These are phyloP conservation scores for Allobates femoralis DNA, from an alignment of 2,797 vertebrate species.

Conservation along the genomic window DNA sequence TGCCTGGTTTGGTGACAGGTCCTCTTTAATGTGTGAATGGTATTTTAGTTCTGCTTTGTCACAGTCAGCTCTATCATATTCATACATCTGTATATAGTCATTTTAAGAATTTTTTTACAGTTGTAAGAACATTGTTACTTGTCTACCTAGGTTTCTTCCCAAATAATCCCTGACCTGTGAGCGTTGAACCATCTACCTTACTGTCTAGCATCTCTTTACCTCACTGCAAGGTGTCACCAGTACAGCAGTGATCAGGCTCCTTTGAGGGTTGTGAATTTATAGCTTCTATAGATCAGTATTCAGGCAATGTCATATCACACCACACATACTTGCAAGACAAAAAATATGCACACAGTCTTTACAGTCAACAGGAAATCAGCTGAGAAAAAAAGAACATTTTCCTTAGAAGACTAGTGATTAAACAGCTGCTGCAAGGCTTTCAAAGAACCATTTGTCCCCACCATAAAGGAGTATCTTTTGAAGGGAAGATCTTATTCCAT, in stretches of 20 bases:
- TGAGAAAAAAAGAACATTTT: background rate
- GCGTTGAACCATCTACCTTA: background rate
- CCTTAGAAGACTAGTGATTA: slow-evolving; percentile 17
- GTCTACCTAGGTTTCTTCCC: background rate
- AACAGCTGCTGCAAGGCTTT: slow-evolving; percentile 20
- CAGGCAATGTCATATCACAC: slow-evolving; percentile 20
- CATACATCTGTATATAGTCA: background rate
- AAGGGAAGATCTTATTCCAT: slow-evolving; percentile 19
- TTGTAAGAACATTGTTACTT: background rate
- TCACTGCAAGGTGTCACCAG: background rate
- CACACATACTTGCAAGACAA: background rate
- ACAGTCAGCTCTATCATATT: background rate
- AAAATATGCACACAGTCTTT: slow-evolving; percentile 1
- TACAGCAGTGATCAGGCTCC: background rate
- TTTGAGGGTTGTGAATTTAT: background rate
- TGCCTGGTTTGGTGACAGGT: too few species aligned
- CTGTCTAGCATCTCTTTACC: background rate
- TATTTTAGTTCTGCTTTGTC: background rate
- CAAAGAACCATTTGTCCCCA: slow-evolving; percentile 24
- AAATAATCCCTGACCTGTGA: background rate
- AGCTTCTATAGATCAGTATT: background rate
- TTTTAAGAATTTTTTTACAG: background rate
- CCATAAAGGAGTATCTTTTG: slow-evolving; percentile 9
- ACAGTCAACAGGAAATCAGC: slow-evolving; percentile 31
- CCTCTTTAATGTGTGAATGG: too few species aligned